These are phyloP conservation scores for Catharus minimus DNA, from an alignment of 2,113 vertebrate species.

Conservation along the genomic window DNA sequence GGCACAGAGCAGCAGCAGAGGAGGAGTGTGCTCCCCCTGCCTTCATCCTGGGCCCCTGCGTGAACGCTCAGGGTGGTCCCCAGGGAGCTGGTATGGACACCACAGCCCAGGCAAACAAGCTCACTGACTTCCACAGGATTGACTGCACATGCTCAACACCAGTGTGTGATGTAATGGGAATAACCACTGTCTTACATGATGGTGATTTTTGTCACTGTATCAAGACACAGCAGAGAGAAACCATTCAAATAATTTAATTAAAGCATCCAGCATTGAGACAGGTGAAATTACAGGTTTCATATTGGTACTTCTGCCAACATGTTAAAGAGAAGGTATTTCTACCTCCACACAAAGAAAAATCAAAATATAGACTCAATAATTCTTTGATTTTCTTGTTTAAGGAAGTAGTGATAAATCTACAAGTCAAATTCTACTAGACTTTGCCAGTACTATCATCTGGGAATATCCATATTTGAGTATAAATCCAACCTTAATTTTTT, in stretches of 20 bases:
- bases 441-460: not conserved
- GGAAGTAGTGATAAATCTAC: not conserved
- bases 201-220: not conserved
- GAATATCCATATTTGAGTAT: not conserved
- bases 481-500: not conserved
- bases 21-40: accelerated
- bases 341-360: not conserved
- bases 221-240: not conserved
- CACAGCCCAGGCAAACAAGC: not conserved
- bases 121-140: not conserved
- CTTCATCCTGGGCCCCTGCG: not conserved
- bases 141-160: not conserved
- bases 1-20: not conserved
- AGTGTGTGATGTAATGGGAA: accelerated
- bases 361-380: not conserved
- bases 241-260: not conserved
- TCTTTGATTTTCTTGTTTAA: not conserved
- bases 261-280: not conserved
- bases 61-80: not conserved
- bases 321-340: not conserved
- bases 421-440: not conserved
- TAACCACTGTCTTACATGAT: not conserved
- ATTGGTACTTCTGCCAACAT: not conserved
- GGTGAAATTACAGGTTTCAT: not conserved
- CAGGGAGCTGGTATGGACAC: not conserved